A percentile compares a stretch with the other conserved stretches of the same genome.
Evolutionary conservation across 1,140 invertebrate species (phyloP).

Genomic region (Drosophila miranda): DNA sequence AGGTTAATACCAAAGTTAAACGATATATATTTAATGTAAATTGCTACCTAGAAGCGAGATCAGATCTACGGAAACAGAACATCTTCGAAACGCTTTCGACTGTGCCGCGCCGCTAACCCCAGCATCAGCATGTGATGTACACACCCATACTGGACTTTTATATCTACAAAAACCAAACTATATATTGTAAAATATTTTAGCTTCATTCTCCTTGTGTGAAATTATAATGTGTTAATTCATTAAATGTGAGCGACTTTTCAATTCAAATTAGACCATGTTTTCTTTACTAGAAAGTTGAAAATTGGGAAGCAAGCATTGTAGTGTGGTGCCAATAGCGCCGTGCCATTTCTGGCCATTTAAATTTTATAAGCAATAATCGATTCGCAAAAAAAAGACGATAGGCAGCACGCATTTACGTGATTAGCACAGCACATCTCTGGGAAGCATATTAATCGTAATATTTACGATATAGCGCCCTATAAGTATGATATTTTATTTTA

Average conservation of each 20-base stretch:
- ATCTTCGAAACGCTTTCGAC: slow-evolving; percentile 11
- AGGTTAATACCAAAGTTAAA: slow-evolving; percentile 80
- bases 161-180: slow-evolving; percentile 29
- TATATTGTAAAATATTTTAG: slow-evolving; percentile 65
- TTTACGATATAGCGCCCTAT: too few relatives aligned
- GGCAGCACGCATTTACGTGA: too few relatives aligned
- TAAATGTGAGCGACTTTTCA: slow-evolving; percentile 66
- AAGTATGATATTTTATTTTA: too few relatives aligned
- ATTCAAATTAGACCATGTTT: slow-evolving; percentile 1
- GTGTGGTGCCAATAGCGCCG: too few relatives aligned
- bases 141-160: slow-evolving; percentile 55
- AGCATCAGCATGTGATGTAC: slow-evolving; percentile 55
- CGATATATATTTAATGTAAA: slow-evolving; percentile 56
- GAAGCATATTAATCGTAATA: too few relatives aligned
- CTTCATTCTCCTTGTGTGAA: slow-evolving; percentile 69
- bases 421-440: too few relatives aligned
- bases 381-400: too few relatives aligned
- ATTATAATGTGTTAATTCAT: slow-evolving; percentile 62
- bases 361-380: too few relatives aligned
- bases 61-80: too few relatives aligned
- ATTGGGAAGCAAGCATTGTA: too few relatives aligned
- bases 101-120: not conserved
- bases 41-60: slow-evolving; percentile 15
- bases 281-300: too few relatives aligned
- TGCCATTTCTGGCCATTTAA: too few relatives aligned